Conservation (phyloP, 2,888 invertebrate species). For the Agrotis puta region DNA sequence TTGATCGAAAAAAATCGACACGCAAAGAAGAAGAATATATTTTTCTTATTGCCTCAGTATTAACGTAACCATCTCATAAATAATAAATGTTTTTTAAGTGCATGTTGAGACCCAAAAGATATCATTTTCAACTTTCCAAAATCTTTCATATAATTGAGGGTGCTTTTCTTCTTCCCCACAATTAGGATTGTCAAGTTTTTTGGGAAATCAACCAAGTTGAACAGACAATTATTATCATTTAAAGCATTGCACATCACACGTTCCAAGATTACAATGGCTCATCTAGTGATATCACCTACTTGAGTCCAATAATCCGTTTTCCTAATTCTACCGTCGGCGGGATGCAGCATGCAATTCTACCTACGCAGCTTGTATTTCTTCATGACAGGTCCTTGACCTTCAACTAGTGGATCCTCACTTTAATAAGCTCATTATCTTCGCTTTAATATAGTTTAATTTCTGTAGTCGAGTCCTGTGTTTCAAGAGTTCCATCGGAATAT, state of each 20-base stretch:
- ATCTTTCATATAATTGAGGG: not conserved
- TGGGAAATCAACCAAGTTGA: not conserved
- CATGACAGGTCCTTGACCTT: conserved; percentile 11
- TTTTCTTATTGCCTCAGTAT: no score
- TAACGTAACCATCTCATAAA: no score
- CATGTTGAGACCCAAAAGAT: no score
- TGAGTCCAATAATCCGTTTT: conserved; percentile 52
- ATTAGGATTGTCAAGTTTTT: not conserved
- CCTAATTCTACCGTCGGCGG: conserved; percentile 26
- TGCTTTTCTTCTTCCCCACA: not conserved
- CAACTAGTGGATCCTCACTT: conserved; percentile 7
- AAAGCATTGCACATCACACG: not conserved
- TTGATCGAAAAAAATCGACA: no score
- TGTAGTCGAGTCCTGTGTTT: no score
- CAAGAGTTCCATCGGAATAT: no score
- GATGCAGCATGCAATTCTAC: conserved; percentile 35
- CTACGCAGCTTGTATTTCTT: not conserved
- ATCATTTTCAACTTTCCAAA: no score
- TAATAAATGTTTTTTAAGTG: no score
- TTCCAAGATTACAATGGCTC: conserved; percentile 16
- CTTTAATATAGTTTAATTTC: not conserved
- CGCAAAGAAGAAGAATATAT: no score
- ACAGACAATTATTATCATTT: conserved; percentile 17
- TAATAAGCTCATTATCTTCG: conserved; percentile 11
- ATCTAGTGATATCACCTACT: conserved; percentile 57